phyloP scores from a whole-genome alignment of 2,797 vertebrate species.

The Cryptoblepharus egeriae region DNA sequence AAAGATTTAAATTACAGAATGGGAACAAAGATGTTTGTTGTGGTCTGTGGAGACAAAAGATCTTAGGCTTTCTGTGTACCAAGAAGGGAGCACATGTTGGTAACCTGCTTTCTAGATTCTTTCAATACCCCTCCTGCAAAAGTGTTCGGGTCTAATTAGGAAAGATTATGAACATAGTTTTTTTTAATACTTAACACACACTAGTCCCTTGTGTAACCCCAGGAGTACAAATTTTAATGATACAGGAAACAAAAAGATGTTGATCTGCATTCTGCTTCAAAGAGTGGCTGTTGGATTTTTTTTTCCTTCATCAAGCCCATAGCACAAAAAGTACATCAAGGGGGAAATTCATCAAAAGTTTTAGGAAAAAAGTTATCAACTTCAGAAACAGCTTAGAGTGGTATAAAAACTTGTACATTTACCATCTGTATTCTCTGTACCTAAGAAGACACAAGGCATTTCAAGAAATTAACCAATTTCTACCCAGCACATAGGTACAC shows the following conservation, averaged over 20 bases:
- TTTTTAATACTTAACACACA: background rate
- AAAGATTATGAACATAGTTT: slow-evolving; percentile 7
- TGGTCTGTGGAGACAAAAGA: background rate
- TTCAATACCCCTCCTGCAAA: background rate
- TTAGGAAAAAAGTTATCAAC: background rate
- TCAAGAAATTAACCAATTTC: too few relatives aligned
- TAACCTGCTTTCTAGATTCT: background rate
- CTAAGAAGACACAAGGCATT: background rate
- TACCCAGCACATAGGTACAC: too few relatives aligned
- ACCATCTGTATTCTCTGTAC: background rate
- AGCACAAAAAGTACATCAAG: background rate
- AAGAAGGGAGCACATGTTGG: background rate
- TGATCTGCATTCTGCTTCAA: background rate
- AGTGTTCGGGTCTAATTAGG: slow-evolving; percentile 8
- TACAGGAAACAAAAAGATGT: slow-evolving; percentile 9
- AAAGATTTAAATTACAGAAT: background rate
- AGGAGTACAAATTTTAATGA: slow-evolving; percentile 9
- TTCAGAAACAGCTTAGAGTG: too few relatives aligned
- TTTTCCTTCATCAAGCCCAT: background rate
- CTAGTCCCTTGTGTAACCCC: background rate
- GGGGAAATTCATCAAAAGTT: background rate
- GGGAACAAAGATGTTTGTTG: background rate
- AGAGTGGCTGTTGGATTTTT: background rate
- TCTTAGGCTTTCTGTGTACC: background rate
- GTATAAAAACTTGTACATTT: too few relatives aligned